Conservation (phyloP, 2,113 vertebrate species). For the Grammomys surdaster region DNA sequence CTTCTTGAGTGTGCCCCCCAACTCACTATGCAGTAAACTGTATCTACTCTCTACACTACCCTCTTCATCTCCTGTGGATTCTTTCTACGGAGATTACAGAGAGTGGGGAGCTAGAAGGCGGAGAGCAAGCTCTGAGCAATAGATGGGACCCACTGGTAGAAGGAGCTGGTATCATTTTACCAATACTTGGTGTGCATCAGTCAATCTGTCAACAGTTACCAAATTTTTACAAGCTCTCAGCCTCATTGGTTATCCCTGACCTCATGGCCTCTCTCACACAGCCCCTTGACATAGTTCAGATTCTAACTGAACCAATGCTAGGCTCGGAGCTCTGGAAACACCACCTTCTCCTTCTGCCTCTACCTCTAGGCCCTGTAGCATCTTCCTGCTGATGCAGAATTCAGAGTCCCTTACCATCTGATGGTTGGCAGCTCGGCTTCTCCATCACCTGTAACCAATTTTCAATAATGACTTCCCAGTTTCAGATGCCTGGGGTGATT, state of each 20-base stretch:
- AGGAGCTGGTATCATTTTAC: neutral
- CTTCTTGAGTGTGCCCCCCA: too few species aligned
- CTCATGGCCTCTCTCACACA: neutral
- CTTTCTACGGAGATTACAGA: neutral
- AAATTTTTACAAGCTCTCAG: neutral
- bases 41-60: neutral
- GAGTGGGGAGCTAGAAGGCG: too few species aligned
- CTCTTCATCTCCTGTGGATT: neutral
- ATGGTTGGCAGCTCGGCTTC: neutral
- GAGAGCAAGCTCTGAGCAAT: neutral
- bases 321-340: neutral
- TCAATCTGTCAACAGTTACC: neutral
- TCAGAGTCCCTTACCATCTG: neutral
- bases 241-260: rapidly evolving
- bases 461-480: conserved; percentile 36
- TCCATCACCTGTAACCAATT: conserved; percentile 43
- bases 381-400: neutral
- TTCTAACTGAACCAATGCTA: neutral
- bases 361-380: neutral
- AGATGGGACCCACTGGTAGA: neutral
- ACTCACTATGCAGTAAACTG: neutral
- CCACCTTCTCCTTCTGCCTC: neutral
- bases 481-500: neutral
- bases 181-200: neutral
- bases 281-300: neutral